A percentile compares a stretch with the other conserved stretches of the same genome.
Conservation (phyloP, 2,888 invertebrate genomes). For the Dryocosmus kuriphilus region DNA sequence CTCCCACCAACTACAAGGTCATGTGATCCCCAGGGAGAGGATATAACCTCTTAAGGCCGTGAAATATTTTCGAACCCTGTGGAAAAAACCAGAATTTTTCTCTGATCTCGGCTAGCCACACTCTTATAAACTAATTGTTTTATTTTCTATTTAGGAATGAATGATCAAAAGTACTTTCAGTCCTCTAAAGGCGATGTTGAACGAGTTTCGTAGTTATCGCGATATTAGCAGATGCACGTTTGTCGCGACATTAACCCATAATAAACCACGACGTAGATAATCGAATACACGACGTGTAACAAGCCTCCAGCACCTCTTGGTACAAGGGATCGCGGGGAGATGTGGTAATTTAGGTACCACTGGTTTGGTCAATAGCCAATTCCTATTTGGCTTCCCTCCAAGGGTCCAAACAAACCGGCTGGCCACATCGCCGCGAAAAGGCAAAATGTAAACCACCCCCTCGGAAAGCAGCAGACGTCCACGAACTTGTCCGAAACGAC, state of each 20-base stretch:
- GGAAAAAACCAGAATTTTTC: too few species aligned
- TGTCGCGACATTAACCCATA: conserved; percentile 67
- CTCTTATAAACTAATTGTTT: too few species aligned
- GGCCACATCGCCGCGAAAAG: conserved; percentile 58
- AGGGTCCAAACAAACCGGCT: conserved; percentile 70
- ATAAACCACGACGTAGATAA: conserved; percentile 74
- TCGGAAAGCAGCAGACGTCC: conserved; percentile 45
- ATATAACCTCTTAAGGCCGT: too few species aligned
- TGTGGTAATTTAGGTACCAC: conserved; percentile 74
- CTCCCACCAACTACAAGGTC: too few species aligned
- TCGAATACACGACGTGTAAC: conserved; percentile 75
- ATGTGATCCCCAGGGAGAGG: too few species aligned
- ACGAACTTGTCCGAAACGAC: conserved; percentile 45
- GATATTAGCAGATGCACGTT: conserved; percentile 54
- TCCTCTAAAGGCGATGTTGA: neutral
- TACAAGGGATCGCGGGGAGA: conserved; percentile 59
- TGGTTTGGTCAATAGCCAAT: conserved; percentile 77
- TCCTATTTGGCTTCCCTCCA: conserved; percentile 75
- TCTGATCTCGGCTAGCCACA: too few species aligned
- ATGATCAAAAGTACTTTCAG: neutral
- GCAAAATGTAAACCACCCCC: conserved; percentile 54
- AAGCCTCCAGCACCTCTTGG: conserved; percentile 62
- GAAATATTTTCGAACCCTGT: too few species aligned
- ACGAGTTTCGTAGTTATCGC: conserved; percentile 43
- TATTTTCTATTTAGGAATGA: too few species aligned